These are phyloP conservation scores for Diadumene lineata DNA, from an alignment of 92 coral and sea anemone species.

Conservation along the genomic window DNA sequence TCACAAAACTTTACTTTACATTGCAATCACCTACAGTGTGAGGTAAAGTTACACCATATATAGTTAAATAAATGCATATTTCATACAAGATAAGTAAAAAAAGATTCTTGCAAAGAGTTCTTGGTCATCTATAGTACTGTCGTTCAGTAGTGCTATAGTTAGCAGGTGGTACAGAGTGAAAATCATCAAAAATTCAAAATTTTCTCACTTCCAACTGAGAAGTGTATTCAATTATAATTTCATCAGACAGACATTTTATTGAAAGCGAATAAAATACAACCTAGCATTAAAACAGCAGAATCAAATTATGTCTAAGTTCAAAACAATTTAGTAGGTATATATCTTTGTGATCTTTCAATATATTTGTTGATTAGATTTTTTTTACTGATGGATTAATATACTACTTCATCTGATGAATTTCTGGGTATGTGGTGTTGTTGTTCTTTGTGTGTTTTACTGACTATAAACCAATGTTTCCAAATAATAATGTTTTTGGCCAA, in stretches of 20 bases:
- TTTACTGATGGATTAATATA: too few relatives aligned
- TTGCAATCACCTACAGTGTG: too few relatives aligned
- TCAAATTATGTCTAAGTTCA: conserved; percentile 34
- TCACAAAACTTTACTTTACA: too few relatives aligned
- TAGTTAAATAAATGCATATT: too few relatives aligned
- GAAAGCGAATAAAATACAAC: conserved; percentile 46
- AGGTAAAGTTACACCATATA: too few relatives aligned
- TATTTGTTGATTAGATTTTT: neutral
- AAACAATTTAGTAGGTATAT: conserved; percentile 29
- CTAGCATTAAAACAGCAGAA: conserved; percentile 15
- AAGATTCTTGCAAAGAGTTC: too few relatives aligned
- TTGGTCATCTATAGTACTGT: too few relatives aligned
- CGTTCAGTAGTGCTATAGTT: too few relatives aligned
- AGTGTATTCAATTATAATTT: conserved; percentile 57
- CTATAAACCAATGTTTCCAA: conserved; percentile 19
- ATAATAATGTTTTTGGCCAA: conserved; percentile 10
- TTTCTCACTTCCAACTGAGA: conserved; percentile 67
- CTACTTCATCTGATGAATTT: too few relatives aligned
- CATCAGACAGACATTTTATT: conserved; percentile 56
- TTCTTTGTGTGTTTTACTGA: neutral
- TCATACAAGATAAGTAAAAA: too few relatives aligned
- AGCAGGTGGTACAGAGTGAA: conserved; percentile 66
- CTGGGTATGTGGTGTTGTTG: too few relatives aligned
- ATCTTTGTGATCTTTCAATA: conserved; percentile 1
- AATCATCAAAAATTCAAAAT: conserved; percentile 83